Base-by-base conservation (phyloP, 2,888 invertebrate species). In the Cataglyphis livida region DNA sequence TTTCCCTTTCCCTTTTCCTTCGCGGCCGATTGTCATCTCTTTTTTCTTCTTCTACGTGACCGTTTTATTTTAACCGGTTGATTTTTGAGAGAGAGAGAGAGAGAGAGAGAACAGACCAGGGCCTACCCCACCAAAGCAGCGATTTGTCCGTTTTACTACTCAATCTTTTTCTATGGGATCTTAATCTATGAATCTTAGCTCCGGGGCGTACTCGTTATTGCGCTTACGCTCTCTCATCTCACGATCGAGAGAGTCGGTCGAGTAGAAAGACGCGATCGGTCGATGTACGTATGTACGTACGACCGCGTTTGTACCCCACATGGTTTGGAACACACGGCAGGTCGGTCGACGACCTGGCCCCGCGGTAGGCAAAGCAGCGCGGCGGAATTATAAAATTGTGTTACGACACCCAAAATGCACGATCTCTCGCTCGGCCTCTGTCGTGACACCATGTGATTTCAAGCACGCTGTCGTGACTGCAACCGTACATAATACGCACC, bases 51-150 rank as follows among this genome's bases (percentile, higher is more conserved):
- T 21, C 25, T 35, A 4, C 51, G 48, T 51, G 21, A 48, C 74
- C 28, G 62, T 59, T 48, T 71, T 74, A 25, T 79, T 82, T 70
- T 18, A 25, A 71, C 41, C 71, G 84, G 71, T 82, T n/a, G n/a
- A 18, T 81, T 84, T 81, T 84, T 78, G 82, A 91, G 91, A 87
- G 87, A 25, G 25, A 25, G 25, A 21, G 21, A 21, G 21, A 21
- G 21, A 21, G 21, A 21, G 21, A 21, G 21, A 25, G 25, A 21
- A 1, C 2, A 51, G 90, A 90, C 90, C 91, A 87, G 92, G 89
- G 89, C 91, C 92, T 92, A 92, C 90, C 92, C 90, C 90, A 91
- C 90, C 90, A 88, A 90, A 89, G 82, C 76, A 86, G 81, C 87
- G 85, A 86, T 89, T 90, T 88, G 84, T 90, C 86, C 87, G 85